Evolutionary conservation across 2,113 vertebrate species (phyloP).

Genomic region (Columba livia): DNA sequence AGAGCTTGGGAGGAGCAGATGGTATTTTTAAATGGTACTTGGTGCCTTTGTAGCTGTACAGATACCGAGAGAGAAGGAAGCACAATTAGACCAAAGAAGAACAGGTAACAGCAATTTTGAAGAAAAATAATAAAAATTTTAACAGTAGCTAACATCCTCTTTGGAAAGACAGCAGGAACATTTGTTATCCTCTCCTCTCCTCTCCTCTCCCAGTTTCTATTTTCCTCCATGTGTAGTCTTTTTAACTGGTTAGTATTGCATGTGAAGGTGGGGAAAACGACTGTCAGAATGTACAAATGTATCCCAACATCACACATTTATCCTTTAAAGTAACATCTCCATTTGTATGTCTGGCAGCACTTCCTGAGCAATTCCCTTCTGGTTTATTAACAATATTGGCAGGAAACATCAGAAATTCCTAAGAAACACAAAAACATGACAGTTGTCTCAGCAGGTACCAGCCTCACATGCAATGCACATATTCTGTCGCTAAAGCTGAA

Average conservation of each 20-base stretch:
- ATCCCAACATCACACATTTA: neutral
- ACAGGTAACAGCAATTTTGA: neutral
- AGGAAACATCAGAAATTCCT: neutral
- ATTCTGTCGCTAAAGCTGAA: neutral
- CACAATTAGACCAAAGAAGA: neutral
- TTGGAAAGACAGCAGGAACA: neutral
- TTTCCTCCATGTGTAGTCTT: neutral
- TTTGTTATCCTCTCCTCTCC: neutral
- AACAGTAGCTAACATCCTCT: neutral
- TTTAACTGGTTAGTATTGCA: neutral
- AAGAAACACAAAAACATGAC: neutral
- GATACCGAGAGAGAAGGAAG: neutral
- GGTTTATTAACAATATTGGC: neutral
- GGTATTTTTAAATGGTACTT: neutral
- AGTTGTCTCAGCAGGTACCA: conserved; percentile 5
- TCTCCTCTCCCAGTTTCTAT: neutral
- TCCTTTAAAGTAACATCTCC: neutral
- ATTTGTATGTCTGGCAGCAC: neutral
- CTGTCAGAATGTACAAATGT: conserved; percentile 1
- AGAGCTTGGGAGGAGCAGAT: neutral
- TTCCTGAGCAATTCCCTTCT: neutral
- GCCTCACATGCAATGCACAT: neutral
- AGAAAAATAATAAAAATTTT: conserved; percentile 28
- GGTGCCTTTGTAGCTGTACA: neutral
- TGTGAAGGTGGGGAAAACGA: neutral